phyloP scores from a whole-genome alignment of 64 coral and sea anemone species.

The Montipora efflorescens region DNA sequence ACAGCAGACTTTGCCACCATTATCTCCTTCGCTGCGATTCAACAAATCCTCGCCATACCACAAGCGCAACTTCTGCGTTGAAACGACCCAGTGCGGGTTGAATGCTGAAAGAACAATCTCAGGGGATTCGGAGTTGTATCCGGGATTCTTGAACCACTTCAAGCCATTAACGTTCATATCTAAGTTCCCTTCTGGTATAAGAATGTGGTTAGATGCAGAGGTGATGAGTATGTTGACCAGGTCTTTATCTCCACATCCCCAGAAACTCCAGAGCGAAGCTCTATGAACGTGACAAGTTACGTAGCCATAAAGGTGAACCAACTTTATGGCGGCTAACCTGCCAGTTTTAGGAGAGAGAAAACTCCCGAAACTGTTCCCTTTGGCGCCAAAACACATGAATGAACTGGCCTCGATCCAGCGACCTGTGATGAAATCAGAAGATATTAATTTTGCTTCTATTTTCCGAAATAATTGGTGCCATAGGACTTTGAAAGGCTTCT shows the following conservation, averaged over 20 bases:
- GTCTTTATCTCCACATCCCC: background rate
- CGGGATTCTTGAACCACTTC: background rate
- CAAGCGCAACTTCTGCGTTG: conserved; percentile 3
- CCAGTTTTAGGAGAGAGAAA: background rate
- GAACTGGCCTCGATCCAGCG: background rate
- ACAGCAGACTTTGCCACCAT: background rate
- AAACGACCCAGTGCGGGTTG: background rate
- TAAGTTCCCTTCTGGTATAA: background rate
- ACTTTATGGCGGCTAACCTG: background rate
- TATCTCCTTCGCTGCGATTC: background rate
- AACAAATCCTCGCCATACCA: conserved; percentile 43
- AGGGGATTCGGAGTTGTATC: background rate
- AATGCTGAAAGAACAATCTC: conserved; percentile 24
- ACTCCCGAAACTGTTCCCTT: background rate
- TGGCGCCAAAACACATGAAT: background rate
- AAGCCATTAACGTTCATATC: too few relatives aligned
- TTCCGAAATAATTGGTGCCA: background rate
- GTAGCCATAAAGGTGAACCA: background rate
- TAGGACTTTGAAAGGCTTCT: too few relatives aligned
- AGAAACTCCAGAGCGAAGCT: background rate
- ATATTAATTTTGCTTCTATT: background rate
- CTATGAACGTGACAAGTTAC: background rate
- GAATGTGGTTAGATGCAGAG: background rate
- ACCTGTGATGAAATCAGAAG: background rate
- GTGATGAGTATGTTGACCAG: background rate